Conservation (phyloP, 1,140 invertebrate species). For the Lucilia cuprina region DNA sequence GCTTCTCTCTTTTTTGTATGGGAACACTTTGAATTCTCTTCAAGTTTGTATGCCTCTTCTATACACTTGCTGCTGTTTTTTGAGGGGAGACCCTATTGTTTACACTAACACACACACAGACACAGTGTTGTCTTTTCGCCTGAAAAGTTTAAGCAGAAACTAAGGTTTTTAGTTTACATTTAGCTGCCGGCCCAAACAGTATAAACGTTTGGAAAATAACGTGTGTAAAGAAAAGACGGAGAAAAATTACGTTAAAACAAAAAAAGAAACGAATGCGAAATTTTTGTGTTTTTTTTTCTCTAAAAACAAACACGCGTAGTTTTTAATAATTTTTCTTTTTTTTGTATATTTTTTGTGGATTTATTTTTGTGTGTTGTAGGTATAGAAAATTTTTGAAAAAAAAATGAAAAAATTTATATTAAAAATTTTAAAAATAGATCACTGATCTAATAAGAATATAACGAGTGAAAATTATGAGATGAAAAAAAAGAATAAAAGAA, state of each 20-base stretch:
- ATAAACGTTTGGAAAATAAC: slow-evolving; percentile 11
- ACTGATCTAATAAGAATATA: slow-evolving; percentile 28
- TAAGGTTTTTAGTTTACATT: slow-evolving; percentile 20
- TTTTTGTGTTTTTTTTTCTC: background rate
- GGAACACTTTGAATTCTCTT: no score
- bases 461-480: background rate
- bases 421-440: slow-evolving; percentile 19
- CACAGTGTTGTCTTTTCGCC: background rate
- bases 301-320: slow-evolving; percentile 1
- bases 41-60: no score
- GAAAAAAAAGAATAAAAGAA: slow-evolving; percentile 3
- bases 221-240: background rate
- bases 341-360: background rate
- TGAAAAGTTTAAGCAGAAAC: background rate
- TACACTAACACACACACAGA: background rate
- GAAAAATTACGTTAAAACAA: background rate
- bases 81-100: no score
- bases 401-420: background rate
- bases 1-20: background rate
- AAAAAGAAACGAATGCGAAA: slow-evolving; percentile 13
- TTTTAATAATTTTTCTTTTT: background rate
- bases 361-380: background rate
- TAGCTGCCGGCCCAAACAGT: slow-evolving; percentile 30
- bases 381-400: background rate
- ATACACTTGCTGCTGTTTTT: no score